phyloP scores from a whole-genome alignment of 2,113 vertebrate genomes.

The Malurus melanocephalus region DNA sequence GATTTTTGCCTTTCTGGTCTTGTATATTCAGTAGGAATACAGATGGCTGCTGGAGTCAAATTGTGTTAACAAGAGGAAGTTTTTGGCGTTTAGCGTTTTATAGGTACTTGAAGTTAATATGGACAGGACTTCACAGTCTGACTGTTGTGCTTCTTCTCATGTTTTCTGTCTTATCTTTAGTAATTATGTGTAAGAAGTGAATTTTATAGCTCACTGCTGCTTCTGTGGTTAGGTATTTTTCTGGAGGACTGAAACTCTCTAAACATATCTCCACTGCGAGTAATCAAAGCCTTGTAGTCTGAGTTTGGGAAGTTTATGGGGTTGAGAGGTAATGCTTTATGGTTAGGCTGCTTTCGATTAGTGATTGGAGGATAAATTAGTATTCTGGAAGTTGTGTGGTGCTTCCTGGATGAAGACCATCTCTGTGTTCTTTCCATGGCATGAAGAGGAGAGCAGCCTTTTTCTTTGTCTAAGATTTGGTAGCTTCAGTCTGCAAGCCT shows the following conservation, averaged over 20 bases:
- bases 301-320: background rate
- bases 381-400: background rate
- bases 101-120: background rate
- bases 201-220: background rate
- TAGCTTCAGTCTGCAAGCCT: background rate
- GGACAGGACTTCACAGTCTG: background rate
- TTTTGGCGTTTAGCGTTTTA: background rate
- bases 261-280: accelerated
- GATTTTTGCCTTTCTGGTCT: background rate
- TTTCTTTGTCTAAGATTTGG: background rate
- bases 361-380: background rate
- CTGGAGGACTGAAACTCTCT: background rate
- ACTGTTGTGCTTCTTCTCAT: background rate
- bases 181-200: background rate
- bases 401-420: background rate
- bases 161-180: background rate
- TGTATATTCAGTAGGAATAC: background rate
- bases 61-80: background rate
- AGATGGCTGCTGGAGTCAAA: background rate
- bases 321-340: background rate
- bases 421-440: accelerated
- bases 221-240: background rate
- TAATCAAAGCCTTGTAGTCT: background rate
- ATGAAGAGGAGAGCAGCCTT: accelerated
- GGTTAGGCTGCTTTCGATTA: background rate